Base-by-base conservation (phyloP, 92 coral and sea anemone genomes). In the Diadumene lineata region DNA sequence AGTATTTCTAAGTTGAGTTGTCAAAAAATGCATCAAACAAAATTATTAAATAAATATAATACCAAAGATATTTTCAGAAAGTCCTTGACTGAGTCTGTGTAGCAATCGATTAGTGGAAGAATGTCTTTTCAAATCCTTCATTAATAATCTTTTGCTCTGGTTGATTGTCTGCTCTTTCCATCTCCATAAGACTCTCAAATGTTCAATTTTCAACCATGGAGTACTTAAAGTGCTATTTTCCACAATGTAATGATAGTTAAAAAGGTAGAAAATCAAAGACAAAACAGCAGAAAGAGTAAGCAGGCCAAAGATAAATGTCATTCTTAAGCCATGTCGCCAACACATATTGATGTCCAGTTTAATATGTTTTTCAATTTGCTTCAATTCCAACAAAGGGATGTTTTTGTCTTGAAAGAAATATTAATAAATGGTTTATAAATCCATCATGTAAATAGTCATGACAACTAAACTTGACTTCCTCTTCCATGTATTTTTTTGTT, bases 41-140 rank as follows among this genome's bases (percentile, higher is more conserved):
- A n/a, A 4, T 38, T 4, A 38, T 38, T 38, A 38, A 4, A 72
- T 10, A 11, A 15, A 33, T 67, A 3, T 24, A 57, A 33, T 90
- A 90, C 96, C 96, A 84, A 69, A 80, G 0, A 69, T 64, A 70
- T 62, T 43, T 17, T 84, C 89, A 24, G 89, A 72, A 4, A 70
- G 44, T 58, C 96, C 96, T 65, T 82, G 83, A 48, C 74, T 76
- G 58, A 51, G 43, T 34, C 66, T 70, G 32, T 75, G 81, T 67
- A 92, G 92, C 56, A 92, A 87, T 31, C 92, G 96, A 38, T 58
- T 61, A 34, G 84, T 22, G 92, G 33, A 71, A 76, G 50, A 85
- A 86, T 19, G 92, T 82, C 70, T 87, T 2, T 56, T 53, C 32
- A 90, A 81, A 58, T 81, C 80, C 70, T 65, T 74, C 83, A 71